Percentiles rank a stretch among this genome's conserved stretches.
phyloP scores from a whole-genome alignment of 2,888 invertebrate genomes.

The Monochamus alternatus region DNA sequence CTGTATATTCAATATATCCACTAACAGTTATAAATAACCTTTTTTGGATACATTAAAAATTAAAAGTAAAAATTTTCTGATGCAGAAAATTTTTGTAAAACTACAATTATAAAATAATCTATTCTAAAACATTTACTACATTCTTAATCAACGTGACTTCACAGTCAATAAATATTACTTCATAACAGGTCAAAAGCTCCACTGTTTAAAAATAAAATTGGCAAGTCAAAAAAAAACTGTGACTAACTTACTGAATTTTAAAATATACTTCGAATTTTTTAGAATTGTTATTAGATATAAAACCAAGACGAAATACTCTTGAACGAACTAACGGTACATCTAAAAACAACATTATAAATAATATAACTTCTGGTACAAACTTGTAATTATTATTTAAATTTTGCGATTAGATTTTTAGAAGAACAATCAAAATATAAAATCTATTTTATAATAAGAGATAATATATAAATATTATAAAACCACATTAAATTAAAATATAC shows the following conservation, averaged over 20 bases:
- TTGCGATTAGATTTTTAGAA: too few relatives aligned
- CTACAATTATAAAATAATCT: slow-evolving; percentile 30
- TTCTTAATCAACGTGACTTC: slow-evolving; percentile 18
- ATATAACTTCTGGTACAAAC: too few relatives aligned
- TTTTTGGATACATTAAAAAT: slow-evolving; percentile 15
- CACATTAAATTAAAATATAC: neutral
- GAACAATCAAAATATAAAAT: too few relatives aligned
- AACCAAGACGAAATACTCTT: too few relatives aligned
- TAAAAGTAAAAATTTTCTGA: slow-evolving; percentile 50
- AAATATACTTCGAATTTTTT: neutral
- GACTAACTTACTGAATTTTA: neutral
- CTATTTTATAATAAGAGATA: too few relatives aligned
- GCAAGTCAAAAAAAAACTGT: neutral
- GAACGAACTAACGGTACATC: too few relatives aligned
- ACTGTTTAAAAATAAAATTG: neutral
- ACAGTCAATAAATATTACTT: slow-evolving; percentile 22
- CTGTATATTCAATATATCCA: slow-evolving; percentile 25
- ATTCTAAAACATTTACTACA: slow-evolving; percentile 23
- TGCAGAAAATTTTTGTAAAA: slow-evolving; percentile 49
- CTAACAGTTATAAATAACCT: slow-evolving; percentile 12
- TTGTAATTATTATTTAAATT: too few relatives aligned
- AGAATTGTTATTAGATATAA: too few relatives aligned
- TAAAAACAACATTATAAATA: too few relatives aligned
- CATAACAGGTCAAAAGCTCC: neutral
- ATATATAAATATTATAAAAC: neutral